Evolutionary conservation across 2,888 invertebrate genomes (phyloP).

Genomic region (Beris chalybata): DNA sequence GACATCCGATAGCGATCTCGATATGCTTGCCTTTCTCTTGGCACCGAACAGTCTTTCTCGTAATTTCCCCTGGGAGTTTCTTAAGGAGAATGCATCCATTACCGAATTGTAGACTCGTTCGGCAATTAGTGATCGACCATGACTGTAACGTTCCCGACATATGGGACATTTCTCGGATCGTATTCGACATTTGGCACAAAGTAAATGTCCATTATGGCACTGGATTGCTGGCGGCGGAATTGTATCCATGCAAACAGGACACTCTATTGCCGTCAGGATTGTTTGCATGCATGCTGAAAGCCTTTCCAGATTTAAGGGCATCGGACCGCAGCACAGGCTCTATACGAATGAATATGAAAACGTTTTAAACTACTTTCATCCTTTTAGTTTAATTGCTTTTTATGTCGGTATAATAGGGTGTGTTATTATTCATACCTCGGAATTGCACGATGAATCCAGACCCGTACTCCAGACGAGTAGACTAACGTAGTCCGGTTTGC

Average conservation of each 20-base stretch:
- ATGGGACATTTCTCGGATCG: slow-evolving; percentile 65
- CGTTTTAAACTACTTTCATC: background rate
- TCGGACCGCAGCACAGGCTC: slow-evolving; percentile 61
- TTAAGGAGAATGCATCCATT: slow-evolving; percentile 58
- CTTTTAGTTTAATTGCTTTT: slow-evolving; percentile 2
- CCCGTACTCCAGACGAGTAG: slow-evolving; percentile 60
- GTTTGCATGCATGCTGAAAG: slow-evolving; percentile 59
- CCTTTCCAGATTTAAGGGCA: slow-evolving; percentile 60
- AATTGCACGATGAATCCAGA: slow-evolving; percentile 56
- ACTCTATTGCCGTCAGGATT: slow-evolving; percentile 62
- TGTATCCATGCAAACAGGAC: slow-evolving; percentile 67
- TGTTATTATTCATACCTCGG: slow-evolving; percentile 48
- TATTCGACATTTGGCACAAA: slow-evolving; percentile 64
- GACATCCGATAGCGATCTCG: slow-evolving; percentile 35
- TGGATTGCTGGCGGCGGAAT: slow-evolving; percentile 65
- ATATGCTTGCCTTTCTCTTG: slow-evolving; percentile 38
- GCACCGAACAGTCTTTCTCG: slow-evolving; percentile 58
- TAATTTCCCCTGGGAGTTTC: slow-evolving; percentile 54
- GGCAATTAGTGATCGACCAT: slow-evolving; percentile 59
- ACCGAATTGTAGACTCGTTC: slow-evolving; percentile 61
- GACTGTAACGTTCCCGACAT: slow-evolving; percentile 61
- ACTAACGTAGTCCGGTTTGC: slow-evolving; percentile 54
- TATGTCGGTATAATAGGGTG: background rate
- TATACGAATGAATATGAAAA: slow-evolving; percentile 46
- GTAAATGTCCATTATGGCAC: slow-evolving; percentile 68